Base-by-base conservation (phyloP, 2,113 vertebrate genomes). In the Engystomops pustulosus region DNA sequence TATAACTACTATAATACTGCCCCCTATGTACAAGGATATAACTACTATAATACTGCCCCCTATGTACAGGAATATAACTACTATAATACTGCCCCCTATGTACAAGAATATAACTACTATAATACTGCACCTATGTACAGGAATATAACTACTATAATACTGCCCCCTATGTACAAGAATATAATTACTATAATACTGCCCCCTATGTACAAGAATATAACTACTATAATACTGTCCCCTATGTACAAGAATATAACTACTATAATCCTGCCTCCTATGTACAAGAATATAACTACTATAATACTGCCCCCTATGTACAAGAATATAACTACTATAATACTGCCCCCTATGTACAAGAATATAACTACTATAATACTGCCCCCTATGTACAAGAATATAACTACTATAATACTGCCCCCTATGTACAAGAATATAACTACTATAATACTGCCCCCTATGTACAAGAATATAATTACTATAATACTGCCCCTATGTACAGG, bases 211-310 rank as follows among this genome's bases (percentile, higher is more conserved):
- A 65, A 32, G 27, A 65, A 65, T 65, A 65, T 65, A 65, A 65
- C 60, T 65, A 65, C 27, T 65, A 65, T 65, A 65, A 65, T 65
- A 65, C 60, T 32, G 12, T 27, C 38, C 6, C 60, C 60, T 65
- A 65, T 65, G 12, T 65, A 32, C 60, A 65, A 32, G 60, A 65
- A 65, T 65, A 65, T 65, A 65, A 65, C 60, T 65, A 65, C 60
- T 65, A 65, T 65, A 65, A 65, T 65, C 30, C 60, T 65, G 60
- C 60, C n/a, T 6, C 60, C 60, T 65, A 65, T 65, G 14, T 65
- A 65, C 60, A 65, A 65, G 60, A 65, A 30, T 65, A 65, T 65
- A 62, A 62, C 58, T 62, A 62, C 58, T 62, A 62, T 62, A 62
- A 62, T 62, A 62, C 58, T 55, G 20, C n/a, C 3, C n/a, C 53